Percentiles rank a stretch among this genome's conserved stretches.
phyloP scores from a whole-genome alignment of 2,888 invertebrate genomes.

The Cabera pusaria region DNA sequence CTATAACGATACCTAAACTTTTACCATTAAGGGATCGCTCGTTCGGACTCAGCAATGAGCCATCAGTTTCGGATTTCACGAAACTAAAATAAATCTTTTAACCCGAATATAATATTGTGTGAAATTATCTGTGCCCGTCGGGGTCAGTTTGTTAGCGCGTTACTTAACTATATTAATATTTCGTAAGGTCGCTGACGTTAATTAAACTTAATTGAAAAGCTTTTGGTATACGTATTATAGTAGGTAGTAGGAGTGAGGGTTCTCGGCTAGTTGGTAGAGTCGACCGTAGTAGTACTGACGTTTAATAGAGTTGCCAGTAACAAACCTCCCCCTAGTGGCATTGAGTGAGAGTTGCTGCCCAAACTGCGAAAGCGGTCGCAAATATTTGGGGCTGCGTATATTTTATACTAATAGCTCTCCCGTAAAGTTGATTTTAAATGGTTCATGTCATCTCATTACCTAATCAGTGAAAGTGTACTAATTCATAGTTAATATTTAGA shows the following conservation, averaged over 20 bases:
- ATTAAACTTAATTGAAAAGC: constrained; percentile 28
- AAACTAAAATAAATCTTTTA: constrained; percentile 11
- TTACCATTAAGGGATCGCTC: constrained; percentile 10
- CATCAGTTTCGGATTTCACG: constrained; percentile 13
- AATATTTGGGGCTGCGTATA: too few relatives aligned
- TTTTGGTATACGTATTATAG: constrained; percentile 13
- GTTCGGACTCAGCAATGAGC: constrained; percentile 13
- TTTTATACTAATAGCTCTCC: too few relatives aligned
- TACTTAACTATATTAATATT: constrained; percentile 29
- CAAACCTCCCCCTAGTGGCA: neutral
- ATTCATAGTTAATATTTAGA: too few relatives aligned
- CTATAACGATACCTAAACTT: constrained; percentile 16
- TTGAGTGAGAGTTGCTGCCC: too few relatives aligned
- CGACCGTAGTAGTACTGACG: neutral
- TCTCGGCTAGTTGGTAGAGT: constrained; percentile 1
- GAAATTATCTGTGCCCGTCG: constrained; percentile 18
- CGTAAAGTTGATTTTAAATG: too few relatives aligned
- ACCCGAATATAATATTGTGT: constrained; percentile 19
- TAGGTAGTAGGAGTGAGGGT: neutral
- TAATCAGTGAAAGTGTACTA: too few relatives aligned
- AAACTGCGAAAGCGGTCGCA: too few relatives aligned
- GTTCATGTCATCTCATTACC: too few relatives aligned
- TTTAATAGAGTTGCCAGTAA: neutral
- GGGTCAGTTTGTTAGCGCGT: constrained; percentile 13
- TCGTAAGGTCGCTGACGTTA: constrained; percentile 19